Evolutionary conservation across 2,797 vertebrate genomes (phyloP).

Genomic region (Schizopygopsis pylzovi): DNA sequence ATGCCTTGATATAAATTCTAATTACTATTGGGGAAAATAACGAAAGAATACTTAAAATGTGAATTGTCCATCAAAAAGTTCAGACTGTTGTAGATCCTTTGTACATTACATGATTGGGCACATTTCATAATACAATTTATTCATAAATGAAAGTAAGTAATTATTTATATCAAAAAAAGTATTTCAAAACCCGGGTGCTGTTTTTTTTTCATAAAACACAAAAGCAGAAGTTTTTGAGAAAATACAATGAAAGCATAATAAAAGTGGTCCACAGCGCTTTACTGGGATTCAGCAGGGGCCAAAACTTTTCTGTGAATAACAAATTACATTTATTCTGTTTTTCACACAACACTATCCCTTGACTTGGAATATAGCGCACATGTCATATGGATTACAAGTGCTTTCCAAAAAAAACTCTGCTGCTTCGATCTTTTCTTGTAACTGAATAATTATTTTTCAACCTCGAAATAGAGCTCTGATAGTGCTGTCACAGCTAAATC

Average conservation of each 20-base stretch:
- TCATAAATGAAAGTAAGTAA: conserved; percentile 7
- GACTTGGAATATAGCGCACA: too few species aligned
- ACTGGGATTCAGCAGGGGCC: too few species aligned
- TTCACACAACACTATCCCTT: too few species aligned
- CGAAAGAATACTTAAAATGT: background rate
- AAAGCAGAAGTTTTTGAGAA: too few species aligned
- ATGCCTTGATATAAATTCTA: conserved; percentile 24
- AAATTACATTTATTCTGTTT: too few species aligned
- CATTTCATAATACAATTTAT: background rate
- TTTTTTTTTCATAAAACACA: background rate
- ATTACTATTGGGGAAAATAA: background rate
- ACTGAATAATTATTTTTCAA: background rate
- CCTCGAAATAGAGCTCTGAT: background rate
- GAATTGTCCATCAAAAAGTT: conserved; percentile 7
- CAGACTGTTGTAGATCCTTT: background rate
- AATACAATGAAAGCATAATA: too few species aligned
- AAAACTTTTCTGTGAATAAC: too few species aligned
- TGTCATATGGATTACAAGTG: too few species aligned
- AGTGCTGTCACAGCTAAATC: background rate
- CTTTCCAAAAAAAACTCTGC: background rate
- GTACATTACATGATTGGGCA: background rate
- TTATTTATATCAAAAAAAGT: background rate
- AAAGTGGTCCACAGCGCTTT: too few species aligned
- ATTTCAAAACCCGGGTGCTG: background rate
- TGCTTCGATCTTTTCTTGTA: background rate